phyloP scores from a whole-genome alignment of 1,140 invertebrate species.

The Drosophila mayri region DNA sequence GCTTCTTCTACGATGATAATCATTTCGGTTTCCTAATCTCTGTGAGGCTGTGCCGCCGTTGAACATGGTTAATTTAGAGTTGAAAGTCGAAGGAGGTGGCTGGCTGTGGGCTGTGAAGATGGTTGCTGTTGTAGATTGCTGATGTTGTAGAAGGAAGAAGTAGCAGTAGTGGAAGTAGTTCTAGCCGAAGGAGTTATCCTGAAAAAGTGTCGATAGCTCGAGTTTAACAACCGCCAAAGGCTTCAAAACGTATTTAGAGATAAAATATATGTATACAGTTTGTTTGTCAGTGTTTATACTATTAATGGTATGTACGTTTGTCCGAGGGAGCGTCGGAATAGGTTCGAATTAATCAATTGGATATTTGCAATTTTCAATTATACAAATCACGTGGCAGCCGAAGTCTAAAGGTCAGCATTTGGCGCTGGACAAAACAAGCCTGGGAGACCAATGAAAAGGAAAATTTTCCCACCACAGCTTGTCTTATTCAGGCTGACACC shows the following conservation, averaged over 20 bases:
- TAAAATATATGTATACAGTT: constrained; percentile 25
- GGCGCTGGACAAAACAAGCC: background rate
- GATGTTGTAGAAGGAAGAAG: constrained; percentile 68
- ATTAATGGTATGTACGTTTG: background rate
- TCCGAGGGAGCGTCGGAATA: background rate
- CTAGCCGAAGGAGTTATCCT: constrained; percentile 63
- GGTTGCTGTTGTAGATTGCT: constrained; percentile 64
- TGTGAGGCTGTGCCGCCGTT: constrained; percentile 39
- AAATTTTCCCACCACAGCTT: background rate
- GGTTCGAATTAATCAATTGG: background rate
- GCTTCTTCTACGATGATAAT: constrained; percentile 40
- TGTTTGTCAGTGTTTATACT: constrained; percentile 9
- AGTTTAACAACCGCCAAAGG: constrained; percentile 55
- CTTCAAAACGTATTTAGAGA: constrained; percentile 15
- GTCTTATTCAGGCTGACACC: constrained; percentile 3
- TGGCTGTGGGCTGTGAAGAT: constrained; percentile 68
- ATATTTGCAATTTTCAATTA: background rate
- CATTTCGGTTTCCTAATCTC: constrained; percentile 39
- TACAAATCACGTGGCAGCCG: background rate
- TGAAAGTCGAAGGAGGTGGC: constrained; percentile 60
- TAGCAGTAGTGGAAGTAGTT: constrained; percentile 69
- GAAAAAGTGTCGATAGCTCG: constrained; percentile 68
- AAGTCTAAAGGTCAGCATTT: constrained; percentile 12
- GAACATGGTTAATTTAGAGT: constrained; percentile 57
- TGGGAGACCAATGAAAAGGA: too few relatives aligned